phyloP scores from a whole-genome alignment of 2,888 invertebrate species.

The Halictus quadricinctus region DNA sequence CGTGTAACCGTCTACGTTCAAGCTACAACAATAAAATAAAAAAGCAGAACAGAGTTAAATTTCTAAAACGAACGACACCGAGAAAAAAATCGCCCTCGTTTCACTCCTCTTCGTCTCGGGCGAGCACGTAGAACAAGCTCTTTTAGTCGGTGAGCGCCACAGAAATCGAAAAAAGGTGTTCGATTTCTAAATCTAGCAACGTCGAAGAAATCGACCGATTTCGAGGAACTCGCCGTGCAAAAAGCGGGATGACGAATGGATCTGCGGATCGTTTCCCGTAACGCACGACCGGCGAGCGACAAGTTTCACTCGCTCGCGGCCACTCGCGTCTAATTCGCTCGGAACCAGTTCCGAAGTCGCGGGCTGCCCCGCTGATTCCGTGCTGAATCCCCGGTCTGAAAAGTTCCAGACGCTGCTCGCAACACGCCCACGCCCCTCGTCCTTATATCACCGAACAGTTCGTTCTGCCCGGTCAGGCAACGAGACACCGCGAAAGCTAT shows the following conservation, averaged over 20 bases:
- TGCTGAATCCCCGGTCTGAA: conserved; percentile 38
- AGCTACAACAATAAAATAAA: not conserved
- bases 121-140: not conserved
- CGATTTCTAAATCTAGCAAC: conserved; percentile 1
- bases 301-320: conserved; percentile 23
- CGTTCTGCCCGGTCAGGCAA: conserved; percentile 68
- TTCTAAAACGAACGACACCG: not conserved
- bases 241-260: conserved; percentile 37
- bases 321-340: conserved; percentile 61
- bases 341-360: conserved; percentile 66
- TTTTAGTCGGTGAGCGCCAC: not conserved
- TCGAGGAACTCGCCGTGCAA: not conserved
- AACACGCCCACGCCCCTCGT: conserved; percentile 72
- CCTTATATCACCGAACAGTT: conserved; percentile 76
- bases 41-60: not conserved
- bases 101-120: not conserved
- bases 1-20: not conserved
- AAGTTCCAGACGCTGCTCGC: conserved; percentile 49
- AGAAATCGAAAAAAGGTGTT: not conserved
- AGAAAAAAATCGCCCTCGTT: not conserved
- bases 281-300: conserved; percentile 25
- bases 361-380: conserved; percentile 52
- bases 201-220: not conserved
- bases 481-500: conserved; percentile 70
- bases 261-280: conserved; percentile 38